Conservation (phyloP, 2,113 vertebrate species). For the Pipa parva region DNA sequence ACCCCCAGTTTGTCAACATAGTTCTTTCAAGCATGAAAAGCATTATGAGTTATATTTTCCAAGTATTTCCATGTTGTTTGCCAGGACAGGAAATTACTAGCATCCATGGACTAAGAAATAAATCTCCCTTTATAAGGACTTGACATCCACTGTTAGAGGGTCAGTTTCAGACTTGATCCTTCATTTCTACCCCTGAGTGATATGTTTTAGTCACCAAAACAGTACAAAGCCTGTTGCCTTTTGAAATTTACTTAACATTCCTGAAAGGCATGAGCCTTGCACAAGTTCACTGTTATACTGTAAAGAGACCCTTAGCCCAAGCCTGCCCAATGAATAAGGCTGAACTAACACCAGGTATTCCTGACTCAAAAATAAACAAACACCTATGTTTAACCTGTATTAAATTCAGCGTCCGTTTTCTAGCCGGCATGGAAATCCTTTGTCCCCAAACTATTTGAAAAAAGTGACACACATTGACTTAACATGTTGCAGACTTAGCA, state of each 20-base stretch:
- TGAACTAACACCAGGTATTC: conserved; percentile 21
- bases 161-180: conserved; percentile 12
- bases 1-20: background rate
- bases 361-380: conserved; percentile 24
- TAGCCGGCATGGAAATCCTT: conserved; percentile 1
- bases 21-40: background rate
- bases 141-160: conserved; percentile 13
- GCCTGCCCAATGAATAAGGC: conserved; percentile 23
- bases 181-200: conserved; percentile 11
- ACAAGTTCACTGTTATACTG: conserved; percentile 28
- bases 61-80: background rate
- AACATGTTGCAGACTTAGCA: background rate
- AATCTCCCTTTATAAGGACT: conserved; percentile 17
- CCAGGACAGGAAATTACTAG: background rate
- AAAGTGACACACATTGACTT: background rate
- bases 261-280: conserved; percentile 21
- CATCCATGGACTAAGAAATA: background rate
- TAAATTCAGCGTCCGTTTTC: conserved; percentile 9
- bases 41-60: background rate
- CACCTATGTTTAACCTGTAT: conserved; percentile 25
- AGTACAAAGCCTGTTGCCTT: conserved; percentile 17
- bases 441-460: conserved; percentile 9
- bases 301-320: conserved; percentile 10
- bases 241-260: conserved; percentile 20
- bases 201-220: conserved; percentile 2